Percentiles rank a stretch among this genome's conserved stretches.
These are phyloP conservation scores for Nasonovia ribisnigri DNA, from an alignment of 2,888 invertebrate species.

Conservation along the genomic window DNA sequence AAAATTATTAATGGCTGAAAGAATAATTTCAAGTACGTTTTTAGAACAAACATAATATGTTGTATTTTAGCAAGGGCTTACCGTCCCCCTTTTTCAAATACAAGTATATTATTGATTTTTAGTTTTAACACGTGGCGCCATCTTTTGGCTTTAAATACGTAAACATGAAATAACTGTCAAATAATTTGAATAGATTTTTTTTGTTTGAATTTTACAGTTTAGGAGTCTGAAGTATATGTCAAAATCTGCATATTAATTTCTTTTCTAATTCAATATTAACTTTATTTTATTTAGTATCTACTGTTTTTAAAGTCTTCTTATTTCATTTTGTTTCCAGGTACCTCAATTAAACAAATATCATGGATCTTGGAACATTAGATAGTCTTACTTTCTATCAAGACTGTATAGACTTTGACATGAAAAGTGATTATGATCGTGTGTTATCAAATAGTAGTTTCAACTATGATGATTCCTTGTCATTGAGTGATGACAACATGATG, in stretches of 20 bases:
- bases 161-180: background rate
- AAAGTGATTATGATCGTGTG: slow-evolving; percentile 60
- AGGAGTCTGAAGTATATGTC: background rate
- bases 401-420: slow-evolving; percentile 64
- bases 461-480: slow-evolving; percentile 60
- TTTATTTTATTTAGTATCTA: background rate
- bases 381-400: slow-evolving; percentile 63
- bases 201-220: background rate
- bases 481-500: slow-evolving; percentile 59
- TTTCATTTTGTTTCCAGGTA: slow-evolving; percentile 31
- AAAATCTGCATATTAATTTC: background rate
- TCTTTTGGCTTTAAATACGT: background rate
- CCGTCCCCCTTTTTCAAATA: background rate
- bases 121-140: background rate
- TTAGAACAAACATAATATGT: background rate
- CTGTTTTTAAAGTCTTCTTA: background rate
- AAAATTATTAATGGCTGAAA: background rate
- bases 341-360: background rate
- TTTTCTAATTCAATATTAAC: background rate
- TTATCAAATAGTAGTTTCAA: slow-evolving; percentile 54
- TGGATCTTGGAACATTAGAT: slow-evolving; percentile 58
- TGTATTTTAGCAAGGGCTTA: background rate
- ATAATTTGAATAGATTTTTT: background rate
- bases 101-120: slow-evolving; percentile 16
- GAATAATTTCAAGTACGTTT: background rate